Conservation (phyloP, 2,113 vertebrate species). For the Bettongia penicillata region DNA sequence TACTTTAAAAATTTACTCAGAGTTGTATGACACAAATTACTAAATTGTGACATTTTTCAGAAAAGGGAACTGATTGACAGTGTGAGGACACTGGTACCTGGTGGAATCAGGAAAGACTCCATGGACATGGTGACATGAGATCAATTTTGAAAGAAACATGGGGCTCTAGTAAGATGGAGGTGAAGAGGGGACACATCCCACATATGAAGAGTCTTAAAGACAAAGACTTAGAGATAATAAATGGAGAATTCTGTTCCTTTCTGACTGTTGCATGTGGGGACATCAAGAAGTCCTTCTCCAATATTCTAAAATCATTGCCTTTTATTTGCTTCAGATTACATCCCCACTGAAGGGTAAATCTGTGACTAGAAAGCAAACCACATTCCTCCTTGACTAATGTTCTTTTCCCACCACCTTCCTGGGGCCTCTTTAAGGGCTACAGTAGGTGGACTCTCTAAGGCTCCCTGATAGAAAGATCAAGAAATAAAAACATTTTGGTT, state of each 20-base stretch:
- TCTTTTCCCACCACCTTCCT: not conserved
- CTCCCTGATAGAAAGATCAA: not conserved
- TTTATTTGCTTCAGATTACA: not conserved
- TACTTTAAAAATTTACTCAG: not conserved
- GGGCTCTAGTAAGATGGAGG: not conserved
- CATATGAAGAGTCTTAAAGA: not conserved
- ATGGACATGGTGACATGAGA: not conserved
- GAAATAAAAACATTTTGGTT: conserved; percentile 13
- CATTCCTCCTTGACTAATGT: not conserved
- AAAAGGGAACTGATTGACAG: not conserved
- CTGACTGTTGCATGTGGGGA: not conserved
- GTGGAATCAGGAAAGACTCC: not conserved
- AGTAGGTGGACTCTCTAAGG: not conserved
- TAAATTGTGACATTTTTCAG: not conserved
- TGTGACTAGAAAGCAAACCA: not conserved
- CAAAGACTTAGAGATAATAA: not conserved
- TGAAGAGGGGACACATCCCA: not conserved
- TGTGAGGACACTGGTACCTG: not conserved
- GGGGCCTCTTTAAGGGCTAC: not conserved
- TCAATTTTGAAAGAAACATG: not conserved
- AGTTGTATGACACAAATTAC: not conserved
- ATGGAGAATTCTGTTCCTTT: not conserved
- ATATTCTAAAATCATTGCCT: not conserved
- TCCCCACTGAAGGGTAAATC: not conserved
- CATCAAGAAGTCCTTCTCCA: not conserved